Evolutionary conservation across 2,888 invertebrate genomes (phyloP).

Genomic region (Notocelia uddmanniana): DNA sequence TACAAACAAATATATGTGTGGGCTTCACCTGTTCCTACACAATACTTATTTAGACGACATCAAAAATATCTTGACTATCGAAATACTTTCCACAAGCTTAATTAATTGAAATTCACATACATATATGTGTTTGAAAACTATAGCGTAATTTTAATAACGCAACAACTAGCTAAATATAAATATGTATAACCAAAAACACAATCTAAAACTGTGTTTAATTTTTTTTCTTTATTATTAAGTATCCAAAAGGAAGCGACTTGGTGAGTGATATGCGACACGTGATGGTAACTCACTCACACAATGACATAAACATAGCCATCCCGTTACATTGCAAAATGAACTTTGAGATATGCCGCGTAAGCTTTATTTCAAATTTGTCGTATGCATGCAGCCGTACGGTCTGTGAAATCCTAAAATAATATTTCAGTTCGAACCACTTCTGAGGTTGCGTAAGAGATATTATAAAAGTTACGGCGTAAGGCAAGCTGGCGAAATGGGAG

Average conservation of each 20-base stretch:
- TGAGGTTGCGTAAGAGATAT: slow-evolving; percentile 80
- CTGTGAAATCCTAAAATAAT: slow-evolving; percentile 85
- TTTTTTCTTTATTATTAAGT: slow-evolving; percentile 72
- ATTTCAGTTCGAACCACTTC: slow-evolving; percentile 81
- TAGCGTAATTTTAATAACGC: background rate
- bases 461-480: slow-evolving; percentile 78
- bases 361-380: slow-evolving; percentile 61
- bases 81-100: no score
- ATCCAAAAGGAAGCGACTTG: slow-evolving; percentile 81
- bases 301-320: slow-evolving; percentile 61
- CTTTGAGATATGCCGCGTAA: slow-evolving; percentile 63
- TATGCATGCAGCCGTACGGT: slow-evolving; percentile 61
- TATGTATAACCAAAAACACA: slow-evolving; percentile 26
- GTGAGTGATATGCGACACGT: slow-evolving; percentile 85
- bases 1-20: background rate
- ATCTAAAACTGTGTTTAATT: slow-evolving; percentile 47
- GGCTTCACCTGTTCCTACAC: background rate
- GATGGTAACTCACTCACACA: slow-evolving; percentile 62
- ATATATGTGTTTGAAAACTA: no score
- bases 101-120: no score
- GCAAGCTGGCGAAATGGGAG: slow-evolving; percentile 63
- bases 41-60: background rate
- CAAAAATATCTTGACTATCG: no score
- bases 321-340: slow-evolving; percentile 63
- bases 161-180: background rate